Conservation (phyloP, 2,888 invertebrate species). For the Parnassius mnemosyne region DNA sequence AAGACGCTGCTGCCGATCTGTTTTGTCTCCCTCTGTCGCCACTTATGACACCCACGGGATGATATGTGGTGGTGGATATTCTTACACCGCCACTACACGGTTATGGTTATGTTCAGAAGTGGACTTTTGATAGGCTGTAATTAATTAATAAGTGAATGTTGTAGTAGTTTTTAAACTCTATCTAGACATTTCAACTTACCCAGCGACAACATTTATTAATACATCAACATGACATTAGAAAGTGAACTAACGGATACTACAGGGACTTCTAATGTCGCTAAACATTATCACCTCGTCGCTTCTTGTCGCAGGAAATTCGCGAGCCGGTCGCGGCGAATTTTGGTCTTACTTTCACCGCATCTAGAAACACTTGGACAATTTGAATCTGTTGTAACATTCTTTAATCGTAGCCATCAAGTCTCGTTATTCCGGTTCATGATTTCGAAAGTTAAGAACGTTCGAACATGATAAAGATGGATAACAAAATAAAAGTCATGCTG, state of each 20-base stretch:
- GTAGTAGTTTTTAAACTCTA: no score
- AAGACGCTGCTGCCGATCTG: no score
- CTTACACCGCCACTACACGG: no score
- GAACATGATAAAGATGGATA: constrained; percentile 47
- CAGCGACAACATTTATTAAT: not conserved
- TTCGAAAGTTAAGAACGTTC: constrained; percentile 57
- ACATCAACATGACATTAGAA: constrained; percentile 19
- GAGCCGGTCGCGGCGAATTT: constrained; percentile 41
- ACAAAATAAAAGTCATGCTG: constrained; percentile 36
- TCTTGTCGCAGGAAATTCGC: constrained; percentile 37
- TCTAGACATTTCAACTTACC: no score
- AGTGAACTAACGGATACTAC: constrained; percentile 14
- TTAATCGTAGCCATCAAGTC: constrained; percentile 33
- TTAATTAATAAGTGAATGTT: no score
- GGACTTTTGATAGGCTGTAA: no score
- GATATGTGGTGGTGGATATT: no score
- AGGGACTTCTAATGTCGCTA: not conserved
- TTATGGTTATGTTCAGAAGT: no score
- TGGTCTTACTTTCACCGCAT: constrained; percentile 47
- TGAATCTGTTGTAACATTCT: constrained; percentile 30
- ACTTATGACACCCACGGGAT: no score
- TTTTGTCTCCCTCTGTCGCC: no score
- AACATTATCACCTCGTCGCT: constrained; percentile 26
- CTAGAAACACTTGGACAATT: constrained; percentile 27
- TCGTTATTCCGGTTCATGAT: constrained; percentile 55